Evolutionary conservation across 2,797 vertebrate species (phyloP).

Genomic region (Leptoclinus maculatus): DNA sequence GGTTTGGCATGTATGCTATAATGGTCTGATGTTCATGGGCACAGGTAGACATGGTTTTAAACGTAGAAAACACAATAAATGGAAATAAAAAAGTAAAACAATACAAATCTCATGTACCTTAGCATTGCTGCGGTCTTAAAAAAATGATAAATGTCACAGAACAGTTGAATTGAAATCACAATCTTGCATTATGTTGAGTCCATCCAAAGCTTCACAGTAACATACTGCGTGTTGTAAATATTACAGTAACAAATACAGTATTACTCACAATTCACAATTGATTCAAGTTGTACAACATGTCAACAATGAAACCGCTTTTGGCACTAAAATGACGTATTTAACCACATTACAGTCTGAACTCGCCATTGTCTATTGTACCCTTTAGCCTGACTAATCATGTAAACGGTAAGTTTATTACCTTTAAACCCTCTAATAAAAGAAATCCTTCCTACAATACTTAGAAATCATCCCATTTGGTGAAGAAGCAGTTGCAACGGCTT

Average conservation of each 20-base stretch:
- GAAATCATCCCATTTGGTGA: conserved; percentile 14
- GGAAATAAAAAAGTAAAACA: neutral
- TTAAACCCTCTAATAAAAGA: neutral
- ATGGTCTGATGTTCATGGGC: neutral
- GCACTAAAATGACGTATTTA: neutral
- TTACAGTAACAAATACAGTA: neutral
- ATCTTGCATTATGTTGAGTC: neutral
- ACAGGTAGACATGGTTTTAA: neutral
- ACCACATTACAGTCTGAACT: neutral
- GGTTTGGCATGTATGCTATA: neutral
- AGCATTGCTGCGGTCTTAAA: neutral
- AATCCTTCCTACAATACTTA: neutral
- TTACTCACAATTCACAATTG: neutral
- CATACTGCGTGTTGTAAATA: neutral
- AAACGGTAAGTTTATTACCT: conserved; percentile 5
- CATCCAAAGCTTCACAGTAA: neutral
- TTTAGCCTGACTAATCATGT: conserved; percentile 8
- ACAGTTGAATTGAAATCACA: neutral
- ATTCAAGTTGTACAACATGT: neutral
- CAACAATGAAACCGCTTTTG: neutral
- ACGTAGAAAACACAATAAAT: neutral
- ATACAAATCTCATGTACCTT: neutral
- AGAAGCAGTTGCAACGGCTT: conserved; percentile 4
- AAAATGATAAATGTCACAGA: neutral
- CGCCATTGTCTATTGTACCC: neutral